These are phyloP conservation scores for Eupeodes corollae DNA, from an alignment of 1,140 invertebrate species.

Conservation along the genomic window DNA sequence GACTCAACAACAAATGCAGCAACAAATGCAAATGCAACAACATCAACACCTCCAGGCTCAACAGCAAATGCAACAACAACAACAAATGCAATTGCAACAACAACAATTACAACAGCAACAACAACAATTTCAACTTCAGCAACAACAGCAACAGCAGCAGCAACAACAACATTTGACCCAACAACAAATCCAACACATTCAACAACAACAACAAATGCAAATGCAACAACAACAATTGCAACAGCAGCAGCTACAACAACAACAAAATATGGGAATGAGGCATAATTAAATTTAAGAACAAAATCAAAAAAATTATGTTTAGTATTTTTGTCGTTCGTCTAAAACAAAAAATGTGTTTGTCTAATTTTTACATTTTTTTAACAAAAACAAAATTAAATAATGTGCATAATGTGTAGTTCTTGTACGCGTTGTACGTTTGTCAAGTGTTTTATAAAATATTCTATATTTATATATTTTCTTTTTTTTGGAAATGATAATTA, in stretches of 20 bases:
- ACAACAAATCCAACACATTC: neutral
- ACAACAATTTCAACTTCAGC: constrained; percentile 1
- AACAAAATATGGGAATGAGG: constrained; percentile 6
- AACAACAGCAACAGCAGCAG: constrained; percentile 1
- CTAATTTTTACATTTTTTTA: too few relatives aligned
- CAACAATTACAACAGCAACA: constrained; percentile 5
- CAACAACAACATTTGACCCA: neutral
- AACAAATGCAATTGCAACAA: constrained; percentile 5
- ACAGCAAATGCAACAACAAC: neutral
- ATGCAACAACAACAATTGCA: too few relatives aligned
- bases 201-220: neutral
- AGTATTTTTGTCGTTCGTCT: too few relatives aligned
- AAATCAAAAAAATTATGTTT: too few relatives aligned
- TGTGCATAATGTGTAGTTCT: too few relatives aligned
- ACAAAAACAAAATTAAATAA: too few relatives aligned
- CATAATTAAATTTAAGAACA: neutral
- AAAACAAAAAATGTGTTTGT: too few relatives aligned
- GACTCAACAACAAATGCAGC: constrained; percentile 3
- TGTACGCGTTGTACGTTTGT: too few relatives aligned
- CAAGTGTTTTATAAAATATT: too few relatives aligned
- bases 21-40: constrained; percentile 1
- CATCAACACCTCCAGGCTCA: neutral
- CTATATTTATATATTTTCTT: too few relatives aligned
- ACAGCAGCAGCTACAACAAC: constrained; percentile 1
- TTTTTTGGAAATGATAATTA: too few relatives aligned